Evolutionary conservation across 2,888 invertebrate species (phyloP).

Genomic region (Calliopum simillimum): DNA sequence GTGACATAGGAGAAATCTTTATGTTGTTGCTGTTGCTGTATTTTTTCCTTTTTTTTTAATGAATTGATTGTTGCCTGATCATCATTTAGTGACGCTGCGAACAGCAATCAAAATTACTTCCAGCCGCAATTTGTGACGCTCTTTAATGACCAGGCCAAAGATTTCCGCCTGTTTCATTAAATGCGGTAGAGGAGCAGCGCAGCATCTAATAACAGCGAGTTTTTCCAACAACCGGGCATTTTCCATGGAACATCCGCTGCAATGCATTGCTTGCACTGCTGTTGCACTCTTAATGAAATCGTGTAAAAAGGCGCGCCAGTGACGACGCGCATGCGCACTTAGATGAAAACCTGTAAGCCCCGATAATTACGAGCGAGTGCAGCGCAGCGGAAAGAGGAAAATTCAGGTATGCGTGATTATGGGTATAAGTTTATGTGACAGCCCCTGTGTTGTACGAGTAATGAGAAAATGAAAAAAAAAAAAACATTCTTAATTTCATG

Average conservation of each 20-base stretch:
- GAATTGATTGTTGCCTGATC: conserved; percentile 24
- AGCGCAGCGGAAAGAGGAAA: neutral
- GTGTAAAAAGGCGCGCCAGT: neutral
- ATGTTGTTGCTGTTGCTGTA: neutral
- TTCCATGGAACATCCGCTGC: conserved; percentile 61
- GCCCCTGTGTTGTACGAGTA: no score
- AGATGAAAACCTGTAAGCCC: neutral
- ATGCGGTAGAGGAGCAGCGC: conserved; percentile 15
- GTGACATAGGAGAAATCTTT: neutral
- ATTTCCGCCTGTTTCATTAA: conserved; percentile 1
- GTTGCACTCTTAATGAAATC: no score
- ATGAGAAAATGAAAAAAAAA: no score
- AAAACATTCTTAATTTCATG: no score
- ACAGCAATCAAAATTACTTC: conserved; percentile 19
- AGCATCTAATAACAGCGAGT: conserved; percentile 36
- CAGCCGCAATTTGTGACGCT: neutral
- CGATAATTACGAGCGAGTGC: conserved; percentile 26
- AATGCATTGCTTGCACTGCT: conserved; percentile 42
- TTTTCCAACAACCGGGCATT: neutral
- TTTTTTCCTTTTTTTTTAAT: neutral
- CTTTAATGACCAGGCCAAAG: neutral
- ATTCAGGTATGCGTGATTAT: neutral
- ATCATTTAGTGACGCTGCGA: conserved; percentile 34
- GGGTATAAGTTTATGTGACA: no score
- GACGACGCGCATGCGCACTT: conserved; percentile 13